Evolutionary conservation across 2,113 vertebrate genomes (phyloP).

Genomic region (Brachypteracias leptosomus): DNA sequence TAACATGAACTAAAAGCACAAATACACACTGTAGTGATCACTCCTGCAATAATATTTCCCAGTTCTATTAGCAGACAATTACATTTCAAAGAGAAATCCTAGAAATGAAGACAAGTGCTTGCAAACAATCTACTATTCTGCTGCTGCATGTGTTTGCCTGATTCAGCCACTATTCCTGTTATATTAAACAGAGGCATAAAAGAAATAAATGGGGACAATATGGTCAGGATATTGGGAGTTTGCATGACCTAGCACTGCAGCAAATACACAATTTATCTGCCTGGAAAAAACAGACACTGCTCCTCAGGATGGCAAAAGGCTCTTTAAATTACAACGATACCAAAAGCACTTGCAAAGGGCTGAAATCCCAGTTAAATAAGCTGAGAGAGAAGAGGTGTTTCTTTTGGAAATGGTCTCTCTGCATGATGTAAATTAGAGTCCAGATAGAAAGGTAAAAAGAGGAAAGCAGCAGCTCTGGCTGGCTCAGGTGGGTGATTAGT

Average conservation of each 20-base stretch:
- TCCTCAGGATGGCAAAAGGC: not conserved
- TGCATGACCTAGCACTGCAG: not conserved
- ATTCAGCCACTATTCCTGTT: not conserved
- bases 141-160: constrained; percentile 14
- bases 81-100: constrained; percentile 30
- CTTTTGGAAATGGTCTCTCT: not conserved
- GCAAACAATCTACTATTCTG: not conserved
- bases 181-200: constrained; percentile 35
- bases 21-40: not conserved
- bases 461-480: not conserved
- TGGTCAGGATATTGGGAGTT: constrained; percentile 1
- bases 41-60: not conserved
- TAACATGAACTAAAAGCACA: not conserved
- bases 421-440: not conserved
- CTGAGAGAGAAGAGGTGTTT: constrained; percentile 3
- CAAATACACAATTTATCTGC: constrained; percentile 14
- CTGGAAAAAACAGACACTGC: not conserved
- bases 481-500: not conserved
- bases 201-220: constrained; percentile 40
- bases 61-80: constrained; percentile 11
- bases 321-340: not conserved
- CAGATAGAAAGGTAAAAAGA: not conserved
- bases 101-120: constrained; percentile 32
- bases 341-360: not conserved
- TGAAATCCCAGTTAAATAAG: not conserved